Evolutionary conservation across 2,888 invertebrate species (phyloP).

Genomic region (Ditula angustiorana): DNA sequence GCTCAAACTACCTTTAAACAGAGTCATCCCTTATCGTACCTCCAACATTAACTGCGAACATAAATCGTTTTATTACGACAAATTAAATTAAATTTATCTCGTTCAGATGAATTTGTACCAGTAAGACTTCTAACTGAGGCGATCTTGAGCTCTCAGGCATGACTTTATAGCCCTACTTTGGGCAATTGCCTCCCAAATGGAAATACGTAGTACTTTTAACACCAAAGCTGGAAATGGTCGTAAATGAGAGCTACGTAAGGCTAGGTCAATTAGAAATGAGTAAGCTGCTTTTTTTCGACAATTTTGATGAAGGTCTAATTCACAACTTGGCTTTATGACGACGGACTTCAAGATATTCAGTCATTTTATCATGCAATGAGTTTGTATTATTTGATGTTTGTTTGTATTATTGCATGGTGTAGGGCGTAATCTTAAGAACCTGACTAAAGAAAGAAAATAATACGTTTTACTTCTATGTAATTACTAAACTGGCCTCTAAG

Average conservation of each 20-base stretch:
- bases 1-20: conserved; percentile 23
- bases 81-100: conserved; percentile 48
- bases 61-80: conserved; percentile 39
- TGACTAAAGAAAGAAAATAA: too few species aligned
- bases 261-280: conserved; percentile 4
- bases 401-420: too few species aligned
- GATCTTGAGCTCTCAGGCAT: conserved; percentile 24
- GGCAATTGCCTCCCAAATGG: conserved; percentile 30
- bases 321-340: too few species aligned
- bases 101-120: conserved; percentile 37
- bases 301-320: too few species aligned
- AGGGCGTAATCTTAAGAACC: too few species aligned
- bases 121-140: conserved; percentile 4
- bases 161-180: conserved; percentile 37
- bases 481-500: too few species aligned
- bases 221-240: conserved; percentile 14
- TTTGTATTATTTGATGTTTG: too few species aligned
- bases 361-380: too few species aligned
- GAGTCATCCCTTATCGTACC: conserved; percentile 30
- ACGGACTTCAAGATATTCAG: too few species aligned
- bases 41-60: conserved; percentile 30
- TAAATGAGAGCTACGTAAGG: conserved; percentile 12
- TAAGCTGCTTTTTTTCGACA: neutral
- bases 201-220: conserved; percentile 32
- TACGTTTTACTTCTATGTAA: too few species aligned